These are phyloP conservation scores for Lamellibrachia columna DNA, from an alignment of 2,888 invertebrate species.

Conservation along the genomic window DNA sequence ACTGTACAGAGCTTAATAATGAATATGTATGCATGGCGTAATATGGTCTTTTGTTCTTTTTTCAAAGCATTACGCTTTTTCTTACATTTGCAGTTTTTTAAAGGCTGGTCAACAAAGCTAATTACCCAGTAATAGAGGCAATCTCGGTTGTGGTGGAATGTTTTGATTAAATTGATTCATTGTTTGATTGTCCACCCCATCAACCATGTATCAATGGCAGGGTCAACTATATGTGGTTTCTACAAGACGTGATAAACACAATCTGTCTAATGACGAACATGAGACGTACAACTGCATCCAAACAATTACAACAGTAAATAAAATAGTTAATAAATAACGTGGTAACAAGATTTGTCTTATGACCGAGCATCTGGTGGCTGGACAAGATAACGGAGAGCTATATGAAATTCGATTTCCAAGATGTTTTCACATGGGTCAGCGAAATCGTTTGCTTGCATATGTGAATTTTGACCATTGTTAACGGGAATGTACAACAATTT, in stretches of 20 bases:
- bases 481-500: too few species aligned
- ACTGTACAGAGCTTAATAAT: background rate
- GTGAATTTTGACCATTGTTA: background rate
- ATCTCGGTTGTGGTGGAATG: background rate
- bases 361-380: background rate
- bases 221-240: background rate
- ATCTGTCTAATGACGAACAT: background rate
- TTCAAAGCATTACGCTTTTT: background rate
- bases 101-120: background rate
- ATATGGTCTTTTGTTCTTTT: background rate
- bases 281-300: background rate
- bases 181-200: too few species aligned
- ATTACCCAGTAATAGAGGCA: background rate
- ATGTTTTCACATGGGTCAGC: background rate
- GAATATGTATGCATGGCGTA: background rate
- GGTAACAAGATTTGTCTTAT: background rate
- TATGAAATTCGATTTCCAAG: background rate
- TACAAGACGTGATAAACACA: background rate
- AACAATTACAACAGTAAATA: background rate
- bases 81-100: background rate
- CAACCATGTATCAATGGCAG: too few species aligned
- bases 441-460: background rate
- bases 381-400: background rate
- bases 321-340: background rate
- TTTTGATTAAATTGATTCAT: too few species aligned